Evolutionary conservation across 1,140 invertebrate species (phyloP).

Genomic region (Macrobrachium rosenbergii): DNA sequence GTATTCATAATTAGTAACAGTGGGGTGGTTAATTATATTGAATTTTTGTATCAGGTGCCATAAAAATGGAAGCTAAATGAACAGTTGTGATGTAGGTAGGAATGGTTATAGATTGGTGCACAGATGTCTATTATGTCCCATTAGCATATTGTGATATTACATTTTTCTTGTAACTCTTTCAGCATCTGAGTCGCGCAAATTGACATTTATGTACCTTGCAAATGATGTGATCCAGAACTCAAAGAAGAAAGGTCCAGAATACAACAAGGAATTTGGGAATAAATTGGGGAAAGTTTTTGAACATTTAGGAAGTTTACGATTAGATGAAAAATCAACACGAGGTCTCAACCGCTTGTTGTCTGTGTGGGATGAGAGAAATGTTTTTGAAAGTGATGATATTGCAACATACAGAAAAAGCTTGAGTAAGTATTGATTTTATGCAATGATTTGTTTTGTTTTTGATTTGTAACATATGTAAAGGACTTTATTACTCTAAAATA

Average conservation of each 20-base stretch:
- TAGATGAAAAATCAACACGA: conserved; percentile 81
- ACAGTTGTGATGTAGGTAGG: too few relatives aligned
- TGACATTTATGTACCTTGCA: conserved; percentile 96
- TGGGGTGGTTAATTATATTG: too few relatives aligned
- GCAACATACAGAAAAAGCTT: conserved; percentile 55
- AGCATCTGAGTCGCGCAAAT: conserved; percentile 88
- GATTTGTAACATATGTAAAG: too few relatives aligned
- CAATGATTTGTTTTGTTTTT: background rate
- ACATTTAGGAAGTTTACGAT: conserved; percentile 80
- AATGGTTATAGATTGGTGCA: too few relatives aligned
- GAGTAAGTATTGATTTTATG: conserved; percentile 37
- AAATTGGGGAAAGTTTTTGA: conserved; percentile 85
- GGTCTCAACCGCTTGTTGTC: conserved; percentile 85
- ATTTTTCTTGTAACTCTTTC: conserved; percentile 70
- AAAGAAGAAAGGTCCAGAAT: conserved; percentile 97
- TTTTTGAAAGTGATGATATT: conserved; percentile 77
- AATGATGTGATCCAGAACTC: conserved; percentile 99
- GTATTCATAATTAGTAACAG: too few relatives aligned
- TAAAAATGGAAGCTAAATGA: too few relatives aligned
- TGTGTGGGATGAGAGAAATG: conserved; percentile 93
- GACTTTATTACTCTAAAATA: too few relatives aligned
- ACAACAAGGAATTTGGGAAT: conserved; percentile 86
- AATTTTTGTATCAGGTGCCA: too few relatives aligned
- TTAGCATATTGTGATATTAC: too few relatives aligned
- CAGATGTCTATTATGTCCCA: too few relatives aligned